These are phyloP conservation scores for Portevinia maculata DNA, from an alignment of 2,888 invertebrate species.

Conservation along the genomic window DNA sequence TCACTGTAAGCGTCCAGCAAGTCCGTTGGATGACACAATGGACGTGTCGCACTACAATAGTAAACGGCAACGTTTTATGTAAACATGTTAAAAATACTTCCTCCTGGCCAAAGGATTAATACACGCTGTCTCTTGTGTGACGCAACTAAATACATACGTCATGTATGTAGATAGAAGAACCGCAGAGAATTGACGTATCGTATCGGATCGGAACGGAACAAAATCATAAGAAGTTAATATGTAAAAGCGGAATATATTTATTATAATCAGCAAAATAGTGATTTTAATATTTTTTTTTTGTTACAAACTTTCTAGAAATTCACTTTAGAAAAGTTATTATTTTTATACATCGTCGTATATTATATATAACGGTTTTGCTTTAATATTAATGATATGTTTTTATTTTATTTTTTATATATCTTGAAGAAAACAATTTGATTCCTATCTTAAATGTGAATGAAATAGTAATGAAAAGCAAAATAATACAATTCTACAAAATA, in stretches of 20 bases:
- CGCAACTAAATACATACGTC: not conserved
- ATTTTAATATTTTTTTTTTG: constrained; percentile 29
- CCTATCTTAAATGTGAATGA: constrained; percentile 58
- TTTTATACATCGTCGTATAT: constrained; percentile 48
- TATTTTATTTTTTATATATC: not conserved
- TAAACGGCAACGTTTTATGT: constrained; percentile 89
- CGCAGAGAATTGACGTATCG: constrained; percentile 38
- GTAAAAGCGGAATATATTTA: constrained; percentile 27
- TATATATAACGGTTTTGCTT: constrained; percentile 24
- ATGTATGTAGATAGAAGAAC: constrained; percentile 11
- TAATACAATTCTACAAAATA: constrained; percentile 17
- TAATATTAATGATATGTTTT: constrained; percentile 19
- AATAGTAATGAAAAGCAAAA: constrained; percentile 10
- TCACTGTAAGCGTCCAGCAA: constrained; percentile 88
- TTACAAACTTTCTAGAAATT: constrained; percentile 46
- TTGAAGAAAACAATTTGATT: constrained; percentile 40
- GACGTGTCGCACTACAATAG: constrained; percentile 88
- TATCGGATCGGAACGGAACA: constrained; percentile 33
- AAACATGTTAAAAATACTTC: constrained; percentile 77
- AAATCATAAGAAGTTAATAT: constrained; percentile 21
- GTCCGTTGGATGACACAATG: constrained; percentile 89
- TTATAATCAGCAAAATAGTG: constrained; percentile 64
- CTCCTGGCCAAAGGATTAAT: constrained; percentile 11
- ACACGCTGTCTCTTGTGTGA: constrained; percentile 4
- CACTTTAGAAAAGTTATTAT: constrained; percentile 42